Evolutionary conservation across 2,113 vertebrate genomes (phyloP).

Genomic region (Willisornis vidua): DNA sequence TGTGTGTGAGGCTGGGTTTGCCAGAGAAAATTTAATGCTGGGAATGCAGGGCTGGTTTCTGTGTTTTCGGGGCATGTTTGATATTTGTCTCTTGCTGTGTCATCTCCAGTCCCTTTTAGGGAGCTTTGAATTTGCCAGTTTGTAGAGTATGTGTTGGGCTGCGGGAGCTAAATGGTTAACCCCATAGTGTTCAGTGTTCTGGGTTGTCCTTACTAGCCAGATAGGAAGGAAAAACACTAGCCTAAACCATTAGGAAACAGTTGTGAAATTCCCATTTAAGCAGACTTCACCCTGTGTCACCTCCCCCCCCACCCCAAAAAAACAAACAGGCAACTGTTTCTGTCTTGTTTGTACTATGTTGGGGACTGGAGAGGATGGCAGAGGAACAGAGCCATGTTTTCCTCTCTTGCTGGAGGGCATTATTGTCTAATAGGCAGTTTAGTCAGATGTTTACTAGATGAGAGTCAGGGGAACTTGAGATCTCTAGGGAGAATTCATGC

Average conservation of each 20-base stretch:
- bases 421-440: constrained; percentile 58
- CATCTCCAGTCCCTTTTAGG: not conserved
- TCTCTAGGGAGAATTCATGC: constrained; percentile 53
- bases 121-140: not conserved
- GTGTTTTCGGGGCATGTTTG: constrained; percentile 35
- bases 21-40: constrained; percentile 29
- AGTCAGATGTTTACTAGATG: constrained; percentile 60
- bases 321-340: not conserved
- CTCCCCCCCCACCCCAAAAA: not conserved
- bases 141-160: not conserved
- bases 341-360: not conserved
- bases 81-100: constrained; percentile 25
- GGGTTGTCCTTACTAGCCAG: not conserved
- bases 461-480: constrained; percentile 16
- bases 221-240: not conserved
- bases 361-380: not conserved
- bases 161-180: not conserved
- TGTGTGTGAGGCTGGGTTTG: constrained; percentile 2
- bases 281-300: not conserved
- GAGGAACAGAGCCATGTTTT: not conserved
- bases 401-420: constrained; percentile 17
- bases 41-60: not conserved
- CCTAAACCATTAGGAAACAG: not conserved
- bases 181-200: not conserved
- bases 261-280: not conserved